These are phyloP conservation scores for Oxyruncus cristatus DNA, from an alignment of 2,113 vertebrate species.

Conservation along the genomic window DNA sequence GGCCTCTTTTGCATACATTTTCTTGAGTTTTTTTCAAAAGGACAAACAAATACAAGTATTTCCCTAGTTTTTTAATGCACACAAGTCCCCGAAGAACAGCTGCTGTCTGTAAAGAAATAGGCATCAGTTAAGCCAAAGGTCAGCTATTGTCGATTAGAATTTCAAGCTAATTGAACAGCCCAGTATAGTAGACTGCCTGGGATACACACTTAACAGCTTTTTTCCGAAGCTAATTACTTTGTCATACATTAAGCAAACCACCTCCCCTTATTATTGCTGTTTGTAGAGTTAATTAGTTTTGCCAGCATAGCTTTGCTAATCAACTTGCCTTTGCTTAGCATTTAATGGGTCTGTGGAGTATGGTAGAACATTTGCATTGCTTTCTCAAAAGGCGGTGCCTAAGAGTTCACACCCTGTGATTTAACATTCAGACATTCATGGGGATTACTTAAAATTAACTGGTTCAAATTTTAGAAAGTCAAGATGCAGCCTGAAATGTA, in stretches of 20 bases:
- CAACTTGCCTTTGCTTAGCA: neutral
- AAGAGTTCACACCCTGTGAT: neutral
- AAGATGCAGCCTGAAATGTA: neutral
- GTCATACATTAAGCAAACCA: neutral
- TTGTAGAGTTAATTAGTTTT: slow-evolving; percentile 7
- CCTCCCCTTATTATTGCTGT: neutral
- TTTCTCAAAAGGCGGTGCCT: neutral
- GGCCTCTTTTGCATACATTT: neutral
- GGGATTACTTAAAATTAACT: neutral
- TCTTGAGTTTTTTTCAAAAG: neutral
- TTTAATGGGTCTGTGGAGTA: neutral
- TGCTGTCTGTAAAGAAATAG: neutral
- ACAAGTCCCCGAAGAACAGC: neutral
- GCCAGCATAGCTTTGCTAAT: neutral
- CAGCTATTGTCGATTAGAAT: neutral
- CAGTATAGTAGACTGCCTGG: neutral
- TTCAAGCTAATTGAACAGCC: neutral
- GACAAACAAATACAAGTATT: neutral
- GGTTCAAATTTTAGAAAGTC: neutral
- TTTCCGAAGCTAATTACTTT: neutral
- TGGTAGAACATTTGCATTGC: neutral
- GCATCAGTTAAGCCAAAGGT: neutral
- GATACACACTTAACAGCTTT: neutral
- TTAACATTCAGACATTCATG: neutral
- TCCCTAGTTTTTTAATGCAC: neutral